Percentiles rank a stretch among this genome's conserved stretches.
phyloP scores from a whole-genome alignment of 2,113 vertebrate species.

The Saimiri boliviensis region DNA sequence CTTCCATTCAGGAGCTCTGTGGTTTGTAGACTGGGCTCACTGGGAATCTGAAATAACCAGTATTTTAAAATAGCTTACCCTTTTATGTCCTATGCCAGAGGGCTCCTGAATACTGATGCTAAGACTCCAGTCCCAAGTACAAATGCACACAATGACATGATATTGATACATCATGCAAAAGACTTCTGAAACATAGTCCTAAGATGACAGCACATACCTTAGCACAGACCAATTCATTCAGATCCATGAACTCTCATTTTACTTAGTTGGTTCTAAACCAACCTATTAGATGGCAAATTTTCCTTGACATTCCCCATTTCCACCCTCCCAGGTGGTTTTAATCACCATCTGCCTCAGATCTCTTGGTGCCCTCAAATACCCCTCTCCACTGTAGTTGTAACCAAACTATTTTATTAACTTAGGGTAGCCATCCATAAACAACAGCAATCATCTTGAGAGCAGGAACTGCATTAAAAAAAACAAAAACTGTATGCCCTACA shows the following conservation, averaged over 20 bases:
- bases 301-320: not conserved
- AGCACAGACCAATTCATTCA: not conserved
- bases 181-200: not conserved
- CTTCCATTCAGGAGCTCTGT: not conserved
- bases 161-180: not conserved
- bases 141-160: not conserved
- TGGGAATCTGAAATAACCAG: not conserved
- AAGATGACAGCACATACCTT: not conserved
- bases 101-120: not conserved
- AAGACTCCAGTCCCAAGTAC: not conserved
- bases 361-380: not conserved
- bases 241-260: not conserved
- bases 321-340: not conserved
- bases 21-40: not conserved
- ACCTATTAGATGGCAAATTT: not conserved
- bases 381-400: not conserved
- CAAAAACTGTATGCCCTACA: not conserved
- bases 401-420: not conserved
- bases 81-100: not conserved
- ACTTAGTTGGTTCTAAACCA: not conserved
- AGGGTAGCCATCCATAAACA: not conserved
- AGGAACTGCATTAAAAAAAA: not conserved
- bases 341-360: not conserved
- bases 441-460: not conserved
- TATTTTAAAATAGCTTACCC: not conserved